phyloP scores from a whole-genome alignment of 2,888 invertebrate genomes.

The Choreutis nemorana region DNA sequence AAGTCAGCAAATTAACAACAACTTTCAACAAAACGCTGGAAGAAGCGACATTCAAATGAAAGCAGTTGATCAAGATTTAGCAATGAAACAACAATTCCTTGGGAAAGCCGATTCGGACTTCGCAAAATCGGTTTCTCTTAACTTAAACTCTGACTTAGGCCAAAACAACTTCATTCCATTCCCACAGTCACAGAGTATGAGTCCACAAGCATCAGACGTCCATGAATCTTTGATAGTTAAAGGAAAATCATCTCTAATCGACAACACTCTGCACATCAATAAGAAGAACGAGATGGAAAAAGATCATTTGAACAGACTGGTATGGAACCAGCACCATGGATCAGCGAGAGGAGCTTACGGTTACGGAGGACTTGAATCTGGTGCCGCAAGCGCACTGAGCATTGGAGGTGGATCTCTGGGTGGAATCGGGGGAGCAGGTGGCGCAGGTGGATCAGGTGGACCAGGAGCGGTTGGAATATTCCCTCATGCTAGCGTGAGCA shows the following conservation, averaged over 20 bases:
- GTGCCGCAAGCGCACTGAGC: slow-evolving; percentile 11
- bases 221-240: slow-evolving; percentile 19
- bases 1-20: no score
- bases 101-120: no score
- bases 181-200: no score
- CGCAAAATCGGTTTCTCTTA: no score
- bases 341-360: slow-evolving; percentile 28
- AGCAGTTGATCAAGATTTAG: no score
- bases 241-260: slow-evolving; percentile 25
- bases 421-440: not conserved
- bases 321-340: slow-evolving; percentile 29
- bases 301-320: slow-evolving; percentile 17
- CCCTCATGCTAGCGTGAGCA: slow-evolving; percentile 42
- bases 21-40: no score
- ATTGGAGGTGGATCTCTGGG: not conserved
- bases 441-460: slow-evolving; percentile 10
- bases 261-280: slow-evolving; percentile 20
- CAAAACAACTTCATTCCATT: no score
- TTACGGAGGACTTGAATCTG: slow-evolving; percentile 10
- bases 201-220: no score
- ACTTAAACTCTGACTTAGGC: no score
- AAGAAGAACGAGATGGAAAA: slow-evolving; percentile 27
- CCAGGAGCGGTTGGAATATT: slow-evolving; percentile 38
- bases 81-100: no score
- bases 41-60: no score